Evolutionary conservation across 2,797 vertebrate genomes (phyloP), one percentile per base, ranked within the genome.

Genomic region (Zenarchopterus dispar): DNA sequence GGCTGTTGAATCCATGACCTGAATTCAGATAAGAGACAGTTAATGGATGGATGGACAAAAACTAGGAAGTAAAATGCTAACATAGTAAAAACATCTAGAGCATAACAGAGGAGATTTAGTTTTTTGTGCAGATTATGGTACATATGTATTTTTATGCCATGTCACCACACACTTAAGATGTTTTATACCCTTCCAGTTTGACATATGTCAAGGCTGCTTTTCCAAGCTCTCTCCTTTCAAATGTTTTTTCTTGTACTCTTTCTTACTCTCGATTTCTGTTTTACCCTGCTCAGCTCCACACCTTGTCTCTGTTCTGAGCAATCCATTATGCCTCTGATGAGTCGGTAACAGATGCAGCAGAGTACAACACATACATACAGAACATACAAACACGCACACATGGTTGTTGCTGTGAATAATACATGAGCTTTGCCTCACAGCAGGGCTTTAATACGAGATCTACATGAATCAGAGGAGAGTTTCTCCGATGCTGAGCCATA

Each of bases 381-480:
- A 44, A 60, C 65, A 46, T 9, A 58, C 47, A 65, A 18, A 61
- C 67, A 23, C 24, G 19, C 43, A 11, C 58, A 56, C 57, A 24
- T 39, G 47, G 28, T 31, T 10, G 17, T 24, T 2, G 51, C 51
- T 26, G 73, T 88, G 80, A 89, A 92, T 86, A 84, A 88, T 70
- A 63, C 78, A 90, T 85, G 74, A 75, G 65, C 36, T 42, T 68
- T 59, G 71, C 63, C 74, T 67, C 57, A 45, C 69, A 73, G 70
- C 16, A 15, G 22, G 31, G 55, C 66, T 83, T 82, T 77, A 80
- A 82, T 81, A 80, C 67, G 73, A 86, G 70, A 84, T 84, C 85
- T 80, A 44, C 82, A 87, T 84, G 85, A 88, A 90, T 87, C 80
- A 79, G 28, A 72, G 49, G 43, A 70, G 60, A 56, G 42, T 54